Evolutionary conservation across 2,113 vertebrate species (phyloP).

Genomic region (Myiagra hebetior): DNA sequence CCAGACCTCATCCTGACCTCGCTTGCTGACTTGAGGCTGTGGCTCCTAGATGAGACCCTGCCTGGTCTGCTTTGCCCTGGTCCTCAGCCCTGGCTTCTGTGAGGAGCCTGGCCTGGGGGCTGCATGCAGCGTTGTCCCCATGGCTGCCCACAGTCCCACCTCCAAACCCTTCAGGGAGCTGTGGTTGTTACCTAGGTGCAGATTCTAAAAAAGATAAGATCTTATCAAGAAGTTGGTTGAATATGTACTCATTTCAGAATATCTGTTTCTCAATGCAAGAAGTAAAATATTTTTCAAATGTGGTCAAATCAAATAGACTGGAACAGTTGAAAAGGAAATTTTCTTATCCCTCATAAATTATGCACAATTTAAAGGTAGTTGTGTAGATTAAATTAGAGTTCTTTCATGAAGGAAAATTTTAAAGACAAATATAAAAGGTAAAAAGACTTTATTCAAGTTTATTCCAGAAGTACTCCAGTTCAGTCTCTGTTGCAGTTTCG

Average conservation of each 20-base stretch:
- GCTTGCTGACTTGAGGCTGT: background rate
- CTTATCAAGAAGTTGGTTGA: background rate
- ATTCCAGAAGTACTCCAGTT: background rate
- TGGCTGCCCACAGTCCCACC: background rate
- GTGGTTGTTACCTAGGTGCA: background rate
- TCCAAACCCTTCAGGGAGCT: background rate
- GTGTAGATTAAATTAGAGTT: background rate
- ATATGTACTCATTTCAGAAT: background rate
- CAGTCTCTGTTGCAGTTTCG: background rate
- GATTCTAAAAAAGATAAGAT: background rate
- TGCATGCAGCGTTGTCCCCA: background rate
- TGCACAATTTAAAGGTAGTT: background rate
- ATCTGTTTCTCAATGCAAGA: background rate
- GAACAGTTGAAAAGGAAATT: background rate
- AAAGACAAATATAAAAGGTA: background rate
- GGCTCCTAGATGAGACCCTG: background rate
- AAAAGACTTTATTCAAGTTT: background rate
- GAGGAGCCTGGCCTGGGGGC: background rate
- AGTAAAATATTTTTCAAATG: background rate
- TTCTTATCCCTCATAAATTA: background rate
- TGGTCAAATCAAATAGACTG: background rate
- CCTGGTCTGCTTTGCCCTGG: background rate
- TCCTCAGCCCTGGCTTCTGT: background rate
- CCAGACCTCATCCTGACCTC: background rate
- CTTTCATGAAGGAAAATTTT: background rate